Evolutionary conservation across 1,140 invertebrate species (phyloP).

Genomic region (Stenopsyche tienmushanensis): DNA sequence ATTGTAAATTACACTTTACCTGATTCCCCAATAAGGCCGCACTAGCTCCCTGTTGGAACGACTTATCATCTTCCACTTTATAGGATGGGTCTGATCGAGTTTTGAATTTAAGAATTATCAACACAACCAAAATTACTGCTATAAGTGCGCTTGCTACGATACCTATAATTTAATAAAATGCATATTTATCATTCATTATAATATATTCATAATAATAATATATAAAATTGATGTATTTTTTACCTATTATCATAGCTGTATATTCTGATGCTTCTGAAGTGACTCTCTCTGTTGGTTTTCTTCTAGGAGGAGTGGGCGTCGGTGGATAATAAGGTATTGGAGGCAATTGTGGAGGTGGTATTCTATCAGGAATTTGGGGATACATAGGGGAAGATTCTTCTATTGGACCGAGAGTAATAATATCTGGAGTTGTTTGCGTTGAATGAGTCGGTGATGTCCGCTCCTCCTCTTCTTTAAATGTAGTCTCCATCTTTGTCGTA

Average conservation of each 20-base stretch:
- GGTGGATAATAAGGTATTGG: conserved; percentile 44
- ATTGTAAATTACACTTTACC: too few relatives aligned
- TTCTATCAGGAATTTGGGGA: conserved; percentile 30
- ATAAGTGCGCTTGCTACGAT: conserved; percentile 91
- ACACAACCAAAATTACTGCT: conserved; percentile 85
- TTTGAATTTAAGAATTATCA: conserved; percentile 87
- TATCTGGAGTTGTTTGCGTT: conserved; percentile 28
- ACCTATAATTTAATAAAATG: conserved; percentile 44
- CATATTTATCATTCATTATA: too few relatives aligned
- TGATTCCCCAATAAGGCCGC: conserved; percentile 69
- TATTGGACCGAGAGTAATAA: conserved; percentile 28
- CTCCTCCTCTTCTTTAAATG: conserved; percentile 20
- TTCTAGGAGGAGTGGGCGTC: conserved; percentile 44
- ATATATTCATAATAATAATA: too few relatives aligned
- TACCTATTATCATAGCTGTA: conserved; percentile 76
- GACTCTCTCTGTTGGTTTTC: conserved; percentile 54
- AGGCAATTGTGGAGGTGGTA: conserved; percentile 51
- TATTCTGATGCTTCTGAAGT: conserved; percentile 72
- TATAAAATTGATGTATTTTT: background rate
- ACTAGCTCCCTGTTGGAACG: conserved; percentile 70
- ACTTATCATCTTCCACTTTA: conserved; percentile 86
- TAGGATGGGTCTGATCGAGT: conserved; percentile 83
- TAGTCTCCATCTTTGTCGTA: conserved; percentile 37
- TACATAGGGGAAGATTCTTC: conserved; percentile 35
- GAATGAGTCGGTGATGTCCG: conserved; percentile 22